Evolutionary conservation across 1,140 invertebrate genomes (phyloP), one percentile per base, ranked within the genome.

Genomic region (Bombus huntii): DNA sequence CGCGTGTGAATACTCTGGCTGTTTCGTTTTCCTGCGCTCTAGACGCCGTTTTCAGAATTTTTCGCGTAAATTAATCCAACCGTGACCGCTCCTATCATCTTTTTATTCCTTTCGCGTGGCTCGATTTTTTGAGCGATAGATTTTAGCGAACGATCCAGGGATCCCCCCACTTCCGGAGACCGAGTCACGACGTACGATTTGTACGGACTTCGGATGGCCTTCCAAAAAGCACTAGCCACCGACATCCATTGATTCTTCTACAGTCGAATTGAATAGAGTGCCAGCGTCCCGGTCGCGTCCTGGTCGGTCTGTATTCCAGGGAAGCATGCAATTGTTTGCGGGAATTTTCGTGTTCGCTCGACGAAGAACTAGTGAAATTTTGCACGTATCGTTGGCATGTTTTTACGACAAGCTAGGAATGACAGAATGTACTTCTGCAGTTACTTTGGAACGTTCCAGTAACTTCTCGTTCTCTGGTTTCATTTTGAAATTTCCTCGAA

Each of bases 21-120:
- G 66, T 72, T 81, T 53, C 79, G 66, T 44, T 34, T 28, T 12
- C 12, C 47, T 53, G 47, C 47, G 47, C 18, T 8, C 1, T 53
- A 53, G 47, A 53, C 47, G 28, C 22, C 62, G n/a, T 44, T 84
- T 75, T 62, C 34, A 12, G 71, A 84, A 75, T 68, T 80, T 80
- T 62, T 39, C 70, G 37, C 68, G 73, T 77, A 88, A 86, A 88
- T 88, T 88, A 88, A 88, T 86, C 87, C 78, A 39, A 77, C 81
- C 73, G 44, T 65, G 42, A 34, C 15, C 59, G 66, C 72, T 28
- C 10, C 28, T 37, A 6, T 62, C 15, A 6, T 62, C 15, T 34
- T 76, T 83, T 74, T 42, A 2, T 79, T 71, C n/a, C 15, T 47
- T 57, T 53, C 37, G 44, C 13, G 28, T 42, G 15, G 44, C 42